Conservation (phyloP, 2,888 invertebrate genomes). For the Podabrus alpinus region DNA sequence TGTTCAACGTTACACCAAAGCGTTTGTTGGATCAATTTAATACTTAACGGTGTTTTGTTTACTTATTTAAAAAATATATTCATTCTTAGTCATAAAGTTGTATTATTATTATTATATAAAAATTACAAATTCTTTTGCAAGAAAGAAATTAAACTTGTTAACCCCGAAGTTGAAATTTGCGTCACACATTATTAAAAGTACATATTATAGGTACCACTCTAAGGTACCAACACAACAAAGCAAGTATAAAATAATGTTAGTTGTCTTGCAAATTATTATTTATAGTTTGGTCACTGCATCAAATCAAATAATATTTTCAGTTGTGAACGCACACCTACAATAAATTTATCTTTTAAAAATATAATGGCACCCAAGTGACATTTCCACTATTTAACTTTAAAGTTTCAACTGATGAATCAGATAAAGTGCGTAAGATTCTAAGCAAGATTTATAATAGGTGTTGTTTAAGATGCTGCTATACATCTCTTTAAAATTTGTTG, state of each 20-base stretch:
- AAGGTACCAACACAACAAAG: too few relatives aligned
- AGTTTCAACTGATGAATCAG: neutral
- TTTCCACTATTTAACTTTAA: neutral
- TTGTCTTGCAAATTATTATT: neutral
- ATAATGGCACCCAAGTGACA: neutral
- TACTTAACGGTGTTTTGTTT: neutral
- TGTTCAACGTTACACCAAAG: neutral
- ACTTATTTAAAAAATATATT: neutral
- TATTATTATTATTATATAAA: neutral
- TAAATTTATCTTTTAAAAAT: neutral
- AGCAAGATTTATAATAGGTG: constrained; percentile 1
- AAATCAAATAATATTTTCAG: neutral
- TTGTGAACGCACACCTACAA: neutral
- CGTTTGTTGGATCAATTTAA: neutral
- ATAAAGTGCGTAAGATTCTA: neutral
- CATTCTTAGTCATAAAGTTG: neutral
- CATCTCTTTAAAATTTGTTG: neutral
- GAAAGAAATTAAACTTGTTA: neutral
- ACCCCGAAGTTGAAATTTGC: neutral
- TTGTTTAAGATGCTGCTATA: neutral
- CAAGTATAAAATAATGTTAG: too few relatives aligned
- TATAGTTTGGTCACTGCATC: neutral
- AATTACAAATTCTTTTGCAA: neutral
- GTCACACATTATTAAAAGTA: too few relatives aligned
- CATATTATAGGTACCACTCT: too few relatives aligned